Percentiles rank a stretch among this genome's conserved stretches.
Conservation (phyloP, 2,797 vertebrate species). For the Spatula versicolor region DNA sequence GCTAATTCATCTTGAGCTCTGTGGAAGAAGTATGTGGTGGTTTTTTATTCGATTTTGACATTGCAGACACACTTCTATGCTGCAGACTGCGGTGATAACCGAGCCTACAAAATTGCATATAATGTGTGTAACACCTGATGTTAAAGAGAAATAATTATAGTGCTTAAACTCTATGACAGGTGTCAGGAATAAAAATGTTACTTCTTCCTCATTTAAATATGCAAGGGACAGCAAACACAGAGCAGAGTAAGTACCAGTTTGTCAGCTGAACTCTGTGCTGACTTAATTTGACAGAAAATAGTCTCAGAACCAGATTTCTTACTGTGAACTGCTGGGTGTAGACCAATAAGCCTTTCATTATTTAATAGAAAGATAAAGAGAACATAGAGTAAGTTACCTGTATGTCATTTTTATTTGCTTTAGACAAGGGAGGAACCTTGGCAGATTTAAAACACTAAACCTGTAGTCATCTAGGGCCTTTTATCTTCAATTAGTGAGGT, state of each 20-base stretch:
- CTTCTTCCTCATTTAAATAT: background rate
- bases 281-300: background rate
- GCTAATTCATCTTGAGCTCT: background rate
- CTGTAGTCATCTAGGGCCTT: accelerated
- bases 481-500: background rate
- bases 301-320: background rate
- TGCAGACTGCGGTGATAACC: background rate
- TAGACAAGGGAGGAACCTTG: background rate
- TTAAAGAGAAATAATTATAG: background rate
- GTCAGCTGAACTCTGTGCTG: background rate
- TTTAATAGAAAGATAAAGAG: accelerated
- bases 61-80: background rate
- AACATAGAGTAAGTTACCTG: accelerated
- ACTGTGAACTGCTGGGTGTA: accelerated
- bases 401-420: background rate
- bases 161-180: background rate
- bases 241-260: background rate
- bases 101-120: background rate
- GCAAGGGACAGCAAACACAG: background rate
- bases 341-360: accelerated
- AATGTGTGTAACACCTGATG: background rate
- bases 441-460: accelerated
- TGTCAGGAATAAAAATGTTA: background rate
- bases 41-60: background rate
- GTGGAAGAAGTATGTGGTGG: background rate